Evolutionary conservation across 2,113 vertebrate genomes (phyloP), one percentile per base, ranked within the genome.

Genomic region (Poeciliopsis retropinna): DNA sequence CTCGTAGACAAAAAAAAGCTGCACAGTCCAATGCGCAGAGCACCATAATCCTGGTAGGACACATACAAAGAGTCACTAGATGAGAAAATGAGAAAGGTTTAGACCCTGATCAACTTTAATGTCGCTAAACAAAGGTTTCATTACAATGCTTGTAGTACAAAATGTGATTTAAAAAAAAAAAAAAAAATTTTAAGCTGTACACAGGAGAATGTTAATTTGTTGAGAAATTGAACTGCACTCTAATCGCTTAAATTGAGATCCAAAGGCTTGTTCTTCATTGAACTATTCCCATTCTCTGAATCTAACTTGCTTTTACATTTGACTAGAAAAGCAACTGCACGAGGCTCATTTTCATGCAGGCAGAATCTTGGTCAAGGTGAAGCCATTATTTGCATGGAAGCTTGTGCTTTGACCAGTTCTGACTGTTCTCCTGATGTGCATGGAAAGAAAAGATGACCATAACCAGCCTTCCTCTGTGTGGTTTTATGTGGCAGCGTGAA

Each of bases 1-100:
- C 79, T 87, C 67, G 80, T 63, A 61, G 81, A 81, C 80, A 28
- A 34, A 70, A 27, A 72, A 76, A 72, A 70, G 66, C 44, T 61
- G 32, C 78, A 78, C 22, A 30, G 63, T 74, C 41, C 41, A 79
- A 25, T 72, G 65, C 51, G 10, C 72, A 72, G 44, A 67, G 41
- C 63, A 75, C 51, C 7, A 67, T 75, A 54, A 60, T 34, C 13
- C n/a, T 11, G 32, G 54, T 68, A 17, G 60, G 19, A 13, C 66
- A 72, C n/a, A 27, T 60, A 54, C 17, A 63, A 63, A 79, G 41
- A 70, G 15, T n/a, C 34, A 72, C 57, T 54, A 72, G 57, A 72
- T 62, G 51, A 57, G 22, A 57, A 57, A 57, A 57, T 57, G 25
- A 57, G 51, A 57, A 54, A 54, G n/a, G 51, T 57, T n/a, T 57